Conservation (phyloP, 2,888 invertebrate genomes). For the Gerosis bhagava region DNA sequence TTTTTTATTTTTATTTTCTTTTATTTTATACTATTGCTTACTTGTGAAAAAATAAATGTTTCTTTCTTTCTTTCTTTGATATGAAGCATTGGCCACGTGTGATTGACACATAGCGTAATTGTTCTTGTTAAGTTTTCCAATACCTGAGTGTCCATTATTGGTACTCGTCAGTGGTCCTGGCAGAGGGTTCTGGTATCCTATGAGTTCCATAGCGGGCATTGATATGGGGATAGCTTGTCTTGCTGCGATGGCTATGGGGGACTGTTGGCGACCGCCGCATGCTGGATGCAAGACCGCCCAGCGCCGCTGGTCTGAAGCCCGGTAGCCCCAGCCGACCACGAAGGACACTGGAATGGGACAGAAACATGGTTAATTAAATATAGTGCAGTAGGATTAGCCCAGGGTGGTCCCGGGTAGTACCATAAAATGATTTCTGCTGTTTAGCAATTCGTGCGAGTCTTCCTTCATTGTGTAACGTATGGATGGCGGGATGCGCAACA, state of each 20-base stretch:
- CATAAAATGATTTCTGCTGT: too few relatives aligned
- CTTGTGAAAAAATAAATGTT: too few relatives aligned
- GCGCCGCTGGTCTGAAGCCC: slow-evolving; percentile 83
- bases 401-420: too few relatives aligned
- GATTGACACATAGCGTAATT: too few relatives aligned
- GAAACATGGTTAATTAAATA: too few relatives aligned
- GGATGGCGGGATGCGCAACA: too few relatives aligned
- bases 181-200: slow-evolving; percentile 87
- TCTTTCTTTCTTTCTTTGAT: too few relatives aligned
- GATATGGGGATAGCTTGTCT: slow-evolving; percentile 83
- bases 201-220: slow-evolving; percentile 87
- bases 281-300: slow-evolving; percentile 84
- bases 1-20: too few relatives aligned
- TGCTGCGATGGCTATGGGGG: slow-evolving; percentile 85
- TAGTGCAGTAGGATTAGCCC: not conserved
- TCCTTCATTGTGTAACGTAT: too few relatives aligned
- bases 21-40: too few relatives aligned
- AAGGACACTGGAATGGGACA: slow-evolving; percentile 55
- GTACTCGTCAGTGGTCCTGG: slow-evolving; percentile 83
- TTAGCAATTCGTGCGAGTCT: too few relatives aligned
- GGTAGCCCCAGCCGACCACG: slow-evolving; percentile 81
- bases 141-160: slow-evolving; percentile 89
- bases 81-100: too few relatives aligned
- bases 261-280: slow-evolving; percentile 86
- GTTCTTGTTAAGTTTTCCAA: not conserved